These are phyloP conservation scores for Leptarthrus brevirostris DNA, from an alignment of 2,888 invertebrate genomes.

Conservation along the genomic window DNA sequence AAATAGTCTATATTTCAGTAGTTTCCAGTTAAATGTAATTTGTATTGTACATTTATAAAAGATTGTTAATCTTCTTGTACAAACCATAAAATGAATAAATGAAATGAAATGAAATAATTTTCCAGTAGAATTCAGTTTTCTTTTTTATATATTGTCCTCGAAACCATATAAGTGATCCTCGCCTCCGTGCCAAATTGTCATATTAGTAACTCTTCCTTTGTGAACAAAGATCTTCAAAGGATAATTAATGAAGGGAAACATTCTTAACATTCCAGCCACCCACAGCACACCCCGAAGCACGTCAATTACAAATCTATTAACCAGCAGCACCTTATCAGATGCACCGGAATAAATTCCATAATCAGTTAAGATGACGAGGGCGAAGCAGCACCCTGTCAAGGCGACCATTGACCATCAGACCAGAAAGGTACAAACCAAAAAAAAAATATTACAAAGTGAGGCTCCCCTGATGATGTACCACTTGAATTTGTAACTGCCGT, in stretches of 20 bases:
- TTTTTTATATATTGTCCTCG: too few relatives aligned
- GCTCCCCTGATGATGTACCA: conserved; percentile 6
- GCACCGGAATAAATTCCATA: conserved; percentile 14
- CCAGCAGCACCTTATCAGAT: conserved; percentile 28
- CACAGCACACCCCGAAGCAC: conserved; percentile 6
- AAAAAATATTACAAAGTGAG: neutral
- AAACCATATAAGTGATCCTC: too few relatives aligned
- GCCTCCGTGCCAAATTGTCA: too few relatives aligned
- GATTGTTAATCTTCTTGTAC: too few relatives aligned
- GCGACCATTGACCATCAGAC: too few relatives aligned
- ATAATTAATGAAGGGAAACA: neutral
- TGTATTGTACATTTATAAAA: too few relatives aligned
- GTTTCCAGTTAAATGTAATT: too few relatives aligned
- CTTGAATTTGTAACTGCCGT: conserved; percentile 1
- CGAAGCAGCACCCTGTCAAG: conserved; percentile 13
- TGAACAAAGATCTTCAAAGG: neutral
- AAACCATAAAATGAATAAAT: too few relatives aligned
- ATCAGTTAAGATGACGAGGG: conserved; percentile 15
- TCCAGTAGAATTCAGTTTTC: too few relatives aligned
- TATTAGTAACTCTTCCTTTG: too few relatives aligned
- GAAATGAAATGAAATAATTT: too few relatives aligned
- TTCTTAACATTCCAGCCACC: conserved; percentile 29
- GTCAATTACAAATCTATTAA: conserved; percentile 48
- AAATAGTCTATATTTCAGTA: too few relatives aligned
- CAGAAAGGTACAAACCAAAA: neutral